Evolutionary conservation across 2,888 invertebrate genomes (phyloP).

Genomic region (Agonopterix heracliana): DNA sequence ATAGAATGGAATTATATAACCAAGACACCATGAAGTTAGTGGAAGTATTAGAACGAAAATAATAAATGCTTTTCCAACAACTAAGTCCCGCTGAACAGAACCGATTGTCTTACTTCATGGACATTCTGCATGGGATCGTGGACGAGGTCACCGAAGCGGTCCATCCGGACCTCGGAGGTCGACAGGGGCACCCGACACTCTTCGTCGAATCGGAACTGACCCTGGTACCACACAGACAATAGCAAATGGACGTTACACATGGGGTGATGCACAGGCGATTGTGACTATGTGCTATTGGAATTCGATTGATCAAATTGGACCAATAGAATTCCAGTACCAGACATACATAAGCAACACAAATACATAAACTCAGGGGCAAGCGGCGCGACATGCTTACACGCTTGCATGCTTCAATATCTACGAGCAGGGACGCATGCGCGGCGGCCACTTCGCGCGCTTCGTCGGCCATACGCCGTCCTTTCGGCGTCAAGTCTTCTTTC

Average conservation of each 20-base stretch:
- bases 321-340: constrained; percentile 7
- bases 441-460: constrained; percentile 70
- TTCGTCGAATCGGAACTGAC: constrained; percentile 92
- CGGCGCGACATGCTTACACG: constrained; percentile 81
- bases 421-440: constrained; percentile 72
- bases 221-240: constrained; percentile 74
- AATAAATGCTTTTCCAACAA: constrained; percentile 14
- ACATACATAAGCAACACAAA: constrained; percentile 40
- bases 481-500: constrained; percentile 64
- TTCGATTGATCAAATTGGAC: constrained; percentile 7
- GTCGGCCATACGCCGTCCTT: constrained; percentile 62
- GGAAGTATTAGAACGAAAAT: constrained; percentile 13
- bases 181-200: constrained; percentile 87
- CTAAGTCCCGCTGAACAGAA: constrained; percentile 12
- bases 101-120: constrained; percentile 73
- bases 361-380: constrained; percentile 42
- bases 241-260: constrained; percentile 30
- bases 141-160: constrained; percentile 65
- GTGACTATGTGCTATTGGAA: constrained; percentile 9
- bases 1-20: constrained; percentile 10
- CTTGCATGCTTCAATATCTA: constrained; percentile 80
- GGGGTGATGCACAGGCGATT: constrained; percentile 3
- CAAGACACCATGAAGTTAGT: constrained; percentile 32
- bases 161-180: constrained; percentile 83
- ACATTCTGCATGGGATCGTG: constrained; percentile 70